These are phyloP conservation scores for Drosophila pseudoobscura DNA, from an alignment of 1,140 invertebrate species.

Conservation along the genomic window DNA sequence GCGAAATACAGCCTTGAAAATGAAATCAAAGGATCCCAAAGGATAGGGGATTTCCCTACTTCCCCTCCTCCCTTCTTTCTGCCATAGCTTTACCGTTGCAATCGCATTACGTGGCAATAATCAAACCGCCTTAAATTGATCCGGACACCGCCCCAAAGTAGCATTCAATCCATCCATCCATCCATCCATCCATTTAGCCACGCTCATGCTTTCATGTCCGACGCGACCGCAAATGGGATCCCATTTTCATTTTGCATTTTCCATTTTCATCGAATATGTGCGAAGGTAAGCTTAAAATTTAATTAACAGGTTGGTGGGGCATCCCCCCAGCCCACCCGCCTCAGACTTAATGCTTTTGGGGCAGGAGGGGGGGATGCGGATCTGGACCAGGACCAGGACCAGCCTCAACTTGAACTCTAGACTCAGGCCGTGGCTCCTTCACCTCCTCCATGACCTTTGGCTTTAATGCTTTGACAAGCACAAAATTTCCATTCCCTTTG, in stretches of 20 bases:
- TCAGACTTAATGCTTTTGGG: no score
- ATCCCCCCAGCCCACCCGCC: no score
- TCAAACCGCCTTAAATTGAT: conserved; percentile 4
- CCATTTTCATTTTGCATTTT: conserved; percentile 4
- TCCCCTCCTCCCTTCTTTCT: no score
- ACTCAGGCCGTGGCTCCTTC: conserved; percentile 20
- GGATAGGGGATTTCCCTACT: no score
- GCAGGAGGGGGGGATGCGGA: neutral
- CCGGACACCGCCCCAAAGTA: no score
- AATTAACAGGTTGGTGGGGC: conserved; percentile 55
- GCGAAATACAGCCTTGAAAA: no score
- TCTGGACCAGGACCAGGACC: conserved; percentile 46
- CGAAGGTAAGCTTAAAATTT: conserved; percentile 56
- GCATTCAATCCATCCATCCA: no score
- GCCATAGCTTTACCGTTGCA: neutral
- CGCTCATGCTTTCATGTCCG: no score
- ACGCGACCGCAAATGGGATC: conserved; percentile 23
- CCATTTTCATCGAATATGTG: conserved; percentile 24
- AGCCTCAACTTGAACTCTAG: conserved; percentile 54
- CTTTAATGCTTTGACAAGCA: conserved; percentile 23
- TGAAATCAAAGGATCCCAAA: no score
- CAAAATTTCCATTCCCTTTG: conserved; percentile 43
- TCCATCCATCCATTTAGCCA: no score
- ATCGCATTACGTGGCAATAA: conserved; percentile 18
- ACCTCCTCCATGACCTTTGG: conserved; percentile 37